Evolutionary conservation across 2,113 vertebrate species (phyloP), one percentile per base, ranked within the genome.

Genomic region (Scophthalmus maximus): DNA sequence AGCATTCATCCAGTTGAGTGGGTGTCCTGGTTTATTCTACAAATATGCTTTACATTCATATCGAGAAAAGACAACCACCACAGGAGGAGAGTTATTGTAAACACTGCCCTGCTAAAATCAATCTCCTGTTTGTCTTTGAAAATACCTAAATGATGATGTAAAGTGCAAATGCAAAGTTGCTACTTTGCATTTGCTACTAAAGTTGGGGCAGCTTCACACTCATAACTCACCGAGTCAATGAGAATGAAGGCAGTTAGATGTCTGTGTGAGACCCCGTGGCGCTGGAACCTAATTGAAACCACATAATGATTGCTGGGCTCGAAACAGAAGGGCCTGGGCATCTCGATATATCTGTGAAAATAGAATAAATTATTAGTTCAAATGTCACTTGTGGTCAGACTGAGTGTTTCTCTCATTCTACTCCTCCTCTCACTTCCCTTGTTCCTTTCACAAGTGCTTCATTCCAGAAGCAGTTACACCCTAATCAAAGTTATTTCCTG

Each of bases 301-400:
- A 93, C 86, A 0, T 96, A 96, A 8, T 70, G 90, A 23, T 94
- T 96, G 60, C 90, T 91, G 5, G 93, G 94, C 87, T 97, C 95
- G 0, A 96, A 98, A 80, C 94, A 97, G 86, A 97, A 98, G 0
- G 95, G 94, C 50, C 92, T 86, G 3, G 95, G 93, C 72, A 96
- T 94, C 85, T 95, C 86, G 68, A 96, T 60, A 0, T 94, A 94
- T 79, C 94, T 96, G 76, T 0, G 30, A 69, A 65, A 72, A 20
- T 3, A 47, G 17, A 61, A n/a, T 9, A 51, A 6, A 61, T 15
- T 25, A 50, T 32, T 4, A 32, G 8, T 32, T 4, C 30, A 8
- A 4, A 32, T 32, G 30, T 32, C n/a, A n/a, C n/a, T n/a, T n/a
- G n/a, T n/a, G n/a, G 30, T 8, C 30, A 32, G 4, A 32, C 8